These are phyloP conservation scores for Atlantisia rogersi DNA, from an alignment of 2,113 vertebrate genomes.

Conservation along the genomic window DNA sequence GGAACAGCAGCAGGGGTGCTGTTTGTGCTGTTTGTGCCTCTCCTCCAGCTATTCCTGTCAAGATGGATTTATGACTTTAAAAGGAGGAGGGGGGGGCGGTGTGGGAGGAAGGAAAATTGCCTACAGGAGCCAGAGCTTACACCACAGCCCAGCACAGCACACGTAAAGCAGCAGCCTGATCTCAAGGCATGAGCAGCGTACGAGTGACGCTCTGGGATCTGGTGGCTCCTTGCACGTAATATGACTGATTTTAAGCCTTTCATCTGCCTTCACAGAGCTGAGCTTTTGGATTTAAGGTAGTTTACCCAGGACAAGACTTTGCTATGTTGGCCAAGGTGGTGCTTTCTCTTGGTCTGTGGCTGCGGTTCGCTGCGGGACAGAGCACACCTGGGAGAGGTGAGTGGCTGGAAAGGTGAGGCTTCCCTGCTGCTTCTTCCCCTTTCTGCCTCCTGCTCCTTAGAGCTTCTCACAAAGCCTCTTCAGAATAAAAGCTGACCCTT, in stretches of 20 bases:
- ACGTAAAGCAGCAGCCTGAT: neutral
- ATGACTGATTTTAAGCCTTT: neutral
- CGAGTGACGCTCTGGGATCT: neutral
- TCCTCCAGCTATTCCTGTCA: constrained; percentile 43
- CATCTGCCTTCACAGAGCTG: neutral
- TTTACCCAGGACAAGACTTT: neutral
- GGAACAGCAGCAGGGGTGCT: neutral
- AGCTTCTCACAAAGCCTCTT: neutral
- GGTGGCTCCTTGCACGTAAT: neutral
- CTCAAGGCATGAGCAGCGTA: neutral
- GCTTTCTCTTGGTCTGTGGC: constrained; percentile 61
- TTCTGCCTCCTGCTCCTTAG: neutral
- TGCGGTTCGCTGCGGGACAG: constrained; percentile 51
- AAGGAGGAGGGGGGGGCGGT: neutral
- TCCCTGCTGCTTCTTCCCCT: accelerated
- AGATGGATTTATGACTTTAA: constrained; percentile 49
- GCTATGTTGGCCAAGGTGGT: constrained; percentile 69
- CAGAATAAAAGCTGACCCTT: neutral
- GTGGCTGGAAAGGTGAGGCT: neutral
- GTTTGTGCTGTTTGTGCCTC: neutral
- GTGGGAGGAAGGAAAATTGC: neutral
- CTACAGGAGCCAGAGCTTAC: neutral
- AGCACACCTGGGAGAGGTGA: constrained; percentile 66
- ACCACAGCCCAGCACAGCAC: neutral
- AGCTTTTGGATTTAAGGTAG: neutral